A percentile compares a stretch with the other conserved stretches of the same genome.
Evolutionary conservation across 2,113 vertebrate species (phyloP).

Genomic region (Pseudorectes ferrugineus): DNA sequence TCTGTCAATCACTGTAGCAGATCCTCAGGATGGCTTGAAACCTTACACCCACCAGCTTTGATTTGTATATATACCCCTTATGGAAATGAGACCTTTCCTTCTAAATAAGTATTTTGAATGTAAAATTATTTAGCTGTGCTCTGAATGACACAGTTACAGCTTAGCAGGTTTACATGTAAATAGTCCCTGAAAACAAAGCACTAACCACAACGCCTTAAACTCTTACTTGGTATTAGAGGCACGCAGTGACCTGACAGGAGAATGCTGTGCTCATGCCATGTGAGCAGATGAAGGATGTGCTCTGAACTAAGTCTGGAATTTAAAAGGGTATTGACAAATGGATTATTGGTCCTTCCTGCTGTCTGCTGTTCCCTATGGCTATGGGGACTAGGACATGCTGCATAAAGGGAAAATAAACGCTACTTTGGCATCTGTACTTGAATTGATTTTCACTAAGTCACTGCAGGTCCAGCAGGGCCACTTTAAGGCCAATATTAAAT

Average conservation of each 20-base stretch:
- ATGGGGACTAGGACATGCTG: background rate
- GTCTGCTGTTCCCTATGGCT: background rate
- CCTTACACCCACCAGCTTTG: background rate
- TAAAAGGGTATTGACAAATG: background rate
- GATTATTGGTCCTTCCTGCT: background rate
- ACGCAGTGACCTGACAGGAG: background rate
- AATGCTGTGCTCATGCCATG: background rate
- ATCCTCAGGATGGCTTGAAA: background rate
- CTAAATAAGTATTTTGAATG: background rate
- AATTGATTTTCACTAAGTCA: background rate
- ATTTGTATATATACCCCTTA: background rate
- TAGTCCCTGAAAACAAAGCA: background rate
- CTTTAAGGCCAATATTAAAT: background rate
- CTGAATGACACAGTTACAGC: background rate
- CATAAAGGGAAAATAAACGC: background rate
- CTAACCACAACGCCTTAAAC: background rate
- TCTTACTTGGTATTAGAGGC: background rate
- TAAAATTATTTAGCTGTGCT: background rate
- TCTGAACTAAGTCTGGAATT: background rate
- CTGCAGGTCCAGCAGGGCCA: background rate
- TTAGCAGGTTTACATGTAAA: background rate
- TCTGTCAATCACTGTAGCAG: background rate
- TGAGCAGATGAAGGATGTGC: background rate
- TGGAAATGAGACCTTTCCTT: background rate
- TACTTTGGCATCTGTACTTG: background rate